Evolutionary conservation across 2,888 invertebrate species (phyloP).

Genomic region (Temnothorax unifasciatus): DNA sequence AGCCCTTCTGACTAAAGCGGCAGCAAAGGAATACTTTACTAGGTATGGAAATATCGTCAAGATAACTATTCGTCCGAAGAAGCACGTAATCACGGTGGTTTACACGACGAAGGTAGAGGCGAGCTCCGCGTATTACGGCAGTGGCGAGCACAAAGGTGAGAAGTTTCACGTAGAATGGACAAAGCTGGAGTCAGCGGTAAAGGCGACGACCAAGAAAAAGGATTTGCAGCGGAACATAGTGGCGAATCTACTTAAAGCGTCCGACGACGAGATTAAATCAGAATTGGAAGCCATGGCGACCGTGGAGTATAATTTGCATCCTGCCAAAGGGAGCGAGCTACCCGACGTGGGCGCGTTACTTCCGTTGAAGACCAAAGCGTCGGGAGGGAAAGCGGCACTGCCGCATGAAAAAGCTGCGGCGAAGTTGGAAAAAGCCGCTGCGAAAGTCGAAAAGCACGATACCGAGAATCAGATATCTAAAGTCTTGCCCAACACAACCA

Average conservation of each 20-base stretch:
- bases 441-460: conserved; percentile 72
- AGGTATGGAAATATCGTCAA: conserved; percentile 91
- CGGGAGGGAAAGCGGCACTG: neutral
- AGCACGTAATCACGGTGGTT: conserved; percentile 90
- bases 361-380: conserved; percentile 46
- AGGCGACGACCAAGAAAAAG: conserved; percentile 74
- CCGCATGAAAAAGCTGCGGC: conserved; percentile 35
- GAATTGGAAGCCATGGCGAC: conserved; percentile 91
- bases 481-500: conserved; percentile 83
- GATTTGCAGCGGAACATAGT: conserved; percentile 71
- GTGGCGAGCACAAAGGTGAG: conserved; percentile 89
- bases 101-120: conserved; percentile 89
- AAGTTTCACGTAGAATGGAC: conserved; percentile 89
- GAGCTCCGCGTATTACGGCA: conserved; percentile 88
- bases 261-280: conserved; percentile 90
- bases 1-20: conserved; percentile 88
- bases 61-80: conserved; percentile 89
- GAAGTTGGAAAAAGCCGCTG: conserved; percentile 64
- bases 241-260: conserved; percentile 69
- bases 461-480: conserved; percentile 73
- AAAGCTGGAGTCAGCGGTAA: conserved; percentile 86
- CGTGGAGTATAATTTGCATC: conserved; percentile 81
- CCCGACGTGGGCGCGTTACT: conserved; percentile 55
- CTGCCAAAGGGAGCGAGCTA: conserved; percentile 39
- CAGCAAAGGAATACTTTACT: conserved; percentile 90